Evolutionary conservation across 2,113 vertebrate genomes (phyloP).

Genomic region (Lepus europaeus): DNA sequence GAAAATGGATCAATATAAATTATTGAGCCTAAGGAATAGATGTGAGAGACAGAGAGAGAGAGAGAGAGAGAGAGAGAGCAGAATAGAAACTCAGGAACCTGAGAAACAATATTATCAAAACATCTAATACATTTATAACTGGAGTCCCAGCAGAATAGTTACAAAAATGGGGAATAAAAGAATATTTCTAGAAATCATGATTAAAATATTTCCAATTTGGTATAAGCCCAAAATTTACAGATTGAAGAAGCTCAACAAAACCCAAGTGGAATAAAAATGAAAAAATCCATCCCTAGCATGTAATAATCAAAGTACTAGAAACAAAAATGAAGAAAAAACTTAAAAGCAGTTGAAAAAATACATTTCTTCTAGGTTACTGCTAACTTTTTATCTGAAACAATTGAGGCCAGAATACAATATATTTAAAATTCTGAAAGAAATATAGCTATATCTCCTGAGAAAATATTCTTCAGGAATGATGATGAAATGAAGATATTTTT

Average conservation of each 20-base stretch:
- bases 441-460: background rate
- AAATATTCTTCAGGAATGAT: slow-evolving; percentile 33
- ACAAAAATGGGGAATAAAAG: background rate
- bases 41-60: background rate
- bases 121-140: background rate
- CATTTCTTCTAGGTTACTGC: background rate
- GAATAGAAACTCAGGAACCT: background rate
- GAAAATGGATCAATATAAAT: background rate
- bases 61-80: background rate
- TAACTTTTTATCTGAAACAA: slow-evolving; percentile 42
- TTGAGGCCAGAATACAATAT: background rate
- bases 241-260: slow-evolving; percentile 43
- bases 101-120: slow-evolving; percentile 14
- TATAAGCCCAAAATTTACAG: slow-evolving; percentile 19
- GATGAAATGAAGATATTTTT: slow-evolving; percentile 42
- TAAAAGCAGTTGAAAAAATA: background rate
- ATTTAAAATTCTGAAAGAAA: background rate
- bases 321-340: background rate
- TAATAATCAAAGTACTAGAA: slow-evolving; percentile 15
- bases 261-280: background rate
- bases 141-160: background rate
- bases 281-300: background rate
- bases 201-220: background rate
- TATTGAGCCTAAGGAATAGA: background rate
- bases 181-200: background rate